phyloP scores from a whole-genome alignment of 2,113 vertebrate genomes.

The Mixornis gularis region DNA sequence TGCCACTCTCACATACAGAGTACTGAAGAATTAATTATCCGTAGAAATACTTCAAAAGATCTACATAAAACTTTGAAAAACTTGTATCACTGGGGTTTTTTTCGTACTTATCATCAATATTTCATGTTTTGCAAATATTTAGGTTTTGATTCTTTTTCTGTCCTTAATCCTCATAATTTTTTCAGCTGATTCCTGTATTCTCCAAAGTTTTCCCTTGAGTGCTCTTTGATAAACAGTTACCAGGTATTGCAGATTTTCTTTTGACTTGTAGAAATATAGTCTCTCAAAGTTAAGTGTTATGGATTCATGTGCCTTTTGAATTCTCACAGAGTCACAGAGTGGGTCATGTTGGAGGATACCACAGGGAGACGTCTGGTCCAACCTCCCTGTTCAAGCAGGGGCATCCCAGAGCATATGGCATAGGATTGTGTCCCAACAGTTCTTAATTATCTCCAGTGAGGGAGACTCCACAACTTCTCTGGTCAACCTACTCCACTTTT shows the following conservation, averaged over 20 bases:
- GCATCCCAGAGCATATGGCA: background rate
- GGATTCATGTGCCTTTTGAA: background rate
- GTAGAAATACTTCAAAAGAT: background rate
- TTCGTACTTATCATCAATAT: background rate
- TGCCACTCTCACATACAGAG: background rate
- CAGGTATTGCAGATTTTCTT: background rate
- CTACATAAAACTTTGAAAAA: background rate
- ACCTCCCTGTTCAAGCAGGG: background rate
- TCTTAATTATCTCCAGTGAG: background rate
- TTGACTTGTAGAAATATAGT: background rate
- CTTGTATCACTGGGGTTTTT: accelerated
- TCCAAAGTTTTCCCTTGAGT: background rate
- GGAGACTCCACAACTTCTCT: background rate
- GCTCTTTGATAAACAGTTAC: background rate
- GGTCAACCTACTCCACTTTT: background rate
- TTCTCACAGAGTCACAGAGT: background rate
- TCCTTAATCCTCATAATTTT: background rate
- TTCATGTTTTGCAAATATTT: background rate
- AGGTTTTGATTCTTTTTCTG: background rate
- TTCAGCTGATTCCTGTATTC: background rate
- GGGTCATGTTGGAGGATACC: background rate
- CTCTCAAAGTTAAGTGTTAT: background rate
- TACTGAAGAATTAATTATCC: background rate
- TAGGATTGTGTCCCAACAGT: background rate
- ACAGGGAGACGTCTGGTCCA: too few relatives aligned